Evolutionary conservation across 2,797 vertebrate genomes (phyloP), one percentile per base, ranked within the genome.

Genomic region (Cephalopachus bancanus): DNA sequence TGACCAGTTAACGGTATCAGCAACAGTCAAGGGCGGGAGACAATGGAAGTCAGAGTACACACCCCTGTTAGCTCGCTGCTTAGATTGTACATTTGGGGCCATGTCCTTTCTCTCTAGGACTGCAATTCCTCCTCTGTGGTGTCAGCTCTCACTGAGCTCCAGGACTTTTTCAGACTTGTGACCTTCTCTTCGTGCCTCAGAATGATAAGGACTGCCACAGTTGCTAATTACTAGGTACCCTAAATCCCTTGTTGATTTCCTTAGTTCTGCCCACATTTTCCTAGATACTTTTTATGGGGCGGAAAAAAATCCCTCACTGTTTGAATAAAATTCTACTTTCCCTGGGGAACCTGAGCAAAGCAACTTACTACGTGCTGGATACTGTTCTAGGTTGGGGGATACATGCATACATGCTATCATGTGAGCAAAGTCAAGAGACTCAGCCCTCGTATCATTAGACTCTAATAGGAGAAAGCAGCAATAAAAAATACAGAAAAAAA

Each of bases 71-170:
- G 3, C 5, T 62, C 0, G 1, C 53, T 55, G 5, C 7, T 74
- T 51, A 4, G 10, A 15, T 53, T 44, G 0, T 74, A 17, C n/a
- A 15, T 15, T 12, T 17, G 1, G 7, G 7, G 28, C 51, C 15
- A 9, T n/a, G 11, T 24, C 15, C 30, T 55, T 83, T 59, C 26
- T 26, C 7, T 33, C 7, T 2, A 33, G 28, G 2, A 57, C 16
- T 16, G 1, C 49, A 26, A 9, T 7, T 24, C 30, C 1, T n/a
- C 20, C 16, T 19, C 28, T 7, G 10, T 5, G 11, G 3, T 7
- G 16, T 72, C 22, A 7, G 33, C 5, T 49, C 3, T 37, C 44
- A 44, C n/a, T 44, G 37, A 62, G 19, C 24, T 22, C 20, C 10
- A 10, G 10, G 15, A 5, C 33, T n/a, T 72, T 57, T 64, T 57